Base-by-base conservation (phyloP, 1,140 invertebrate genomes). In the Calliopsis andreniformis region DNA sequence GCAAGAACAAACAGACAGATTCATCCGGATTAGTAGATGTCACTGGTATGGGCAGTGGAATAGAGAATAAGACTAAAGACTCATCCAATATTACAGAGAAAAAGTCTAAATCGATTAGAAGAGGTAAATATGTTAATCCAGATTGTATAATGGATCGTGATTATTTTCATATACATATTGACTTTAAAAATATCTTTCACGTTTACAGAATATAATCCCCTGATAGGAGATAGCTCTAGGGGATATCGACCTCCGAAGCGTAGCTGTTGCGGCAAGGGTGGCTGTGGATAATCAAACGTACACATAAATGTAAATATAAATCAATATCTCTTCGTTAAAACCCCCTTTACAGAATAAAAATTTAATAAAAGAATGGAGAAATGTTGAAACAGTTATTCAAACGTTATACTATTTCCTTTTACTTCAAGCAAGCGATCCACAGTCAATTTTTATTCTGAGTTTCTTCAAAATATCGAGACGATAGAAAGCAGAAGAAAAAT, bases 191-290 rank as follows among this genome's bases (percentile, higher is more conserved):
- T 8, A 3, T 14, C 30, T 10, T 5, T 3, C 39, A 55, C 16
- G 12, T 18, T 87, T 88, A 53, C 76, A 93, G 92, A 89, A 8
- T 93, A 93, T 69, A 92, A 91, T 87, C 92, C 92, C 35, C 80
- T 93, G 61, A 92, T 91, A 91, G 92, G 92, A n/a, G 80, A 86
- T 66, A 83, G 82, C 63, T 84, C 83, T 71, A 84, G 86, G 25
- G 83, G 89, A 62, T 93, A 93, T 79, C 85, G 90, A 51, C 90
- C 93, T 47, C 90, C 89, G 10, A 92, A 91, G 81, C 88, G 89
- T 35, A 90, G 86, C 58, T 90, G 91, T 23, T 93, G 92, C 76
- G 84, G 89, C 42, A 90, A 91, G 77, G 90, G 91, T 53, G 89
- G 91, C 42, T 93, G 92, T 72, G 92, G 92, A 64, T 90, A 88